These are phyloP conservation scores for Geopemphigus sp. DNA, from an alignment of 1,140 invertebrate genomes.

Conservation along the genomic window DNA sequence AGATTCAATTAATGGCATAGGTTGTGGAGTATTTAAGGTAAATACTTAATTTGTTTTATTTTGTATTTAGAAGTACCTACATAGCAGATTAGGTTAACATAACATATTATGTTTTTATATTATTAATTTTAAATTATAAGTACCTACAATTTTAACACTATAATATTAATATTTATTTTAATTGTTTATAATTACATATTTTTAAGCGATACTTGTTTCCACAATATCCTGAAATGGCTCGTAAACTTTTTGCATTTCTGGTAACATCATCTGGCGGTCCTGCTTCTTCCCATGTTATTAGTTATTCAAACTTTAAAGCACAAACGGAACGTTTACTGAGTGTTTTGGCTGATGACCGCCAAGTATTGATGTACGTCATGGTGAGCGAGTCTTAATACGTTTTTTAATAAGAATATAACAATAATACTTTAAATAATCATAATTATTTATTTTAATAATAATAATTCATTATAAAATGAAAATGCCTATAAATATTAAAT, in stretches of 20 bases:
- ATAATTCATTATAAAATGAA: not conserved
- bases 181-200: not conserved
- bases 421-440: too few relatives aligned
- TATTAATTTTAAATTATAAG: too few relatives aligned
- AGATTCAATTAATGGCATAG: slow-evolving; percentile 53
- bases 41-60: not conserved
- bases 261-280: slow-evolving; percentile 60
- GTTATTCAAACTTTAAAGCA: slow-evolving; percentile 63
- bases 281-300: slow-evolving; percentile 62
- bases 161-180: slow-evolving; percentile 22
- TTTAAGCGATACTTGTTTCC: slow-evolving; percentile 71
- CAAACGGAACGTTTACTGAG: slow-evolving; percentile 71
- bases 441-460: too few relatives aligned
- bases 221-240: slow-evolving; percentile 70
- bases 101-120: too few relatives aligned
- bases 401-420: too few relatives aligned
- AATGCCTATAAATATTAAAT: too few relatives aligned
- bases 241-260: slow-evolving; percentile 66
- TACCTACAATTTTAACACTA: too few relatives aligned
- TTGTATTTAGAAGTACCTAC: not conserved
- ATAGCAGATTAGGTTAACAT: not conserved
- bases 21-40: slow-evolving; percentile 52
- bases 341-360: slow-evolving; percentile 65
- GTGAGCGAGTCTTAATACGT: slow-evolving; percentile 50
- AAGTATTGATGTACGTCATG: slow-evolving; percentile 68